These are phyloP conservation scores for Hipparchia semele DNA, from an alignment of 2,888 invertebrate species.

Conservation along the genomic window DNA sequence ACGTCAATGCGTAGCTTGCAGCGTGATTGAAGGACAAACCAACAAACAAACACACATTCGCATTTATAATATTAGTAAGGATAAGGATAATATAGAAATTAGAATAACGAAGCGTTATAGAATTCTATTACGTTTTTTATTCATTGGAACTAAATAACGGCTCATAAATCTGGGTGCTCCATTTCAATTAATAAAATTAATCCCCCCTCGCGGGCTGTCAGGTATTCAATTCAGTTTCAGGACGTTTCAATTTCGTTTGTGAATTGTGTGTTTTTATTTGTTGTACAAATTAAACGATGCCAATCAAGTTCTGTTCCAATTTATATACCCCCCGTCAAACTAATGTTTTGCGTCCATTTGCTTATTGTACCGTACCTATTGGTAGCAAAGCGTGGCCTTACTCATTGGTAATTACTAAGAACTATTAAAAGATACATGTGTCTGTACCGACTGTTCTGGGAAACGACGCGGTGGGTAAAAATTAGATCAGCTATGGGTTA, in stretches of 20 bases:
- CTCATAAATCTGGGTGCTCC: slow-evolving; percentile 53
- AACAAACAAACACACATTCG: no score
- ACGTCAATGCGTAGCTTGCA: no score
- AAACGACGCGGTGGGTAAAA: slow-evolving; percentile 24
- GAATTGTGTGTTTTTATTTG: slow-evolving; percentile 65
- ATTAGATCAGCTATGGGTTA: slow-evolving; percentile 9
- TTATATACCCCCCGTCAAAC: slow-evolving; percentile 47
- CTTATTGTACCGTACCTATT: slow-evolving; percentile 20
- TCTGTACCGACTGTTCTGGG: slow-evolving; percentile 22
- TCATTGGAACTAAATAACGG: slow-evolving; percentile 43
- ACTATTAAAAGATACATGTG: slow-evolving; percentile 27
- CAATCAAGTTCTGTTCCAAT: slow-evolving; percentile 59
- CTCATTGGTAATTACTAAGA: slow-evolving; percentile 29
- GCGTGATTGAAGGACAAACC: no score
- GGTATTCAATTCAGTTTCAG: slow-evolving; percentile 65
- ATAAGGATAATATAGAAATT: no score
- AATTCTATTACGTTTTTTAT: slow-evolving; percentile 15
- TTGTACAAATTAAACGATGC: slow-evolving; percentile 61
- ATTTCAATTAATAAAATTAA: slow-evolving; percentile 74
- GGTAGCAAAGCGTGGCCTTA: slow-evolving; percentile 24
- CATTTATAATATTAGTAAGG: no score
- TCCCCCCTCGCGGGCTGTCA: slow-evolving; percentile 61
- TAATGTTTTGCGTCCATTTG: slow-evolving; percentile 31
- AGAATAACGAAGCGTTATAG: slow-evolving; percentile 7
- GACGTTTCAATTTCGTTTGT: slow-evolving; percentile 67